These are phyloP conservation scores for Cyanistes caeruleus DNA, from an alignment of 2,113 vertebrate species.

Conservation along the genomic window DNA sequence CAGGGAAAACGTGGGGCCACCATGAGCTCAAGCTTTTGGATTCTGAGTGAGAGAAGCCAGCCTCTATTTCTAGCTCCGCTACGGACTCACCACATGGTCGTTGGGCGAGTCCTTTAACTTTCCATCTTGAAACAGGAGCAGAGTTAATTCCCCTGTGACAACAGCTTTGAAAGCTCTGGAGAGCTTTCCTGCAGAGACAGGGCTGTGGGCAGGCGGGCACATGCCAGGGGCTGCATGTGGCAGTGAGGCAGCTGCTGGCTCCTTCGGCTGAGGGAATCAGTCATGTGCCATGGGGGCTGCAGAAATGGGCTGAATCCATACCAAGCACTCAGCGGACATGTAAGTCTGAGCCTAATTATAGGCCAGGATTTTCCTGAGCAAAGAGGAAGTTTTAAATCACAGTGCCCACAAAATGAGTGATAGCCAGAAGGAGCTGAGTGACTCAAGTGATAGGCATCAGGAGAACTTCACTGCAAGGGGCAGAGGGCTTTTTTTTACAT, in stretches of 20 bases:
- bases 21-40: constrained; percentile 24
- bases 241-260: background rate
- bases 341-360: constrained; percentile 18
- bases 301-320: background rate
- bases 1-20: background rate
- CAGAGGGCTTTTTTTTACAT: background rate
- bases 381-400: constrained; percentile 62
- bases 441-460: constrained; percentile 16
- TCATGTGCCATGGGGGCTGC: background rate
- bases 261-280: background rate
- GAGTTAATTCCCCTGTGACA: background rate
- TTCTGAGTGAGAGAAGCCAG: background rate
- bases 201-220: background rate
- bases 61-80: constrained; percentile 31
- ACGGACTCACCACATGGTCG: background rate
- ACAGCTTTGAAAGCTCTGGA: constrained; percentile 3
- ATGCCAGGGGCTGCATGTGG: background rate
- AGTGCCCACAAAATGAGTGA: background rate
- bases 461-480: background rate
- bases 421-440: constrained; percentile 25
- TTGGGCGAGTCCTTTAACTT: background rate
- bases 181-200: background rate
- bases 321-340: background rate
- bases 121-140: background rate
- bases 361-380: constrained; percentile 8